Base-by-base conservation (phyloP, 2,888 invertebrate species). In the Rosalia funebris region DNA sequence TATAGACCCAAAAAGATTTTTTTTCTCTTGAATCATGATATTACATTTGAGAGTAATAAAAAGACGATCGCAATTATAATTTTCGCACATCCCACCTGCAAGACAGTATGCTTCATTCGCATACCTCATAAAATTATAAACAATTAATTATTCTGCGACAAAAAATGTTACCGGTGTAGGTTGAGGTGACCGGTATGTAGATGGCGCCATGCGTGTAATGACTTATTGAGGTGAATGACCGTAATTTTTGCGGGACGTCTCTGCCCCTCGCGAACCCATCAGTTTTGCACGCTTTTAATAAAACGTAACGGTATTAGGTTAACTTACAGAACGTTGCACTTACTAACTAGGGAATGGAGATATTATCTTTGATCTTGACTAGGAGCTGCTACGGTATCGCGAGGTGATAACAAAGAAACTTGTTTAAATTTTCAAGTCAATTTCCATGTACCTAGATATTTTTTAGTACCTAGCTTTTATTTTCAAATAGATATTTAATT, bases 271-370 rank as follows among this genome's bases (percentile, higher is more conserved):
- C 55, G 32, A 44, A 37, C 44, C 20, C 50, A 10, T 41, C 41
- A 32, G 36, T 32, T 57, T 32, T 47, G 62, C 59, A 59, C 59
- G 65, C 52, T 63, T 61, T 59, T 53, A 42, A 61, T 71, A n/a
- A n/a, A n/a, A n/a, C n/a, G n/a, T n/a, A 71, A 71, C 71, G 71
- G 70, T 72, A 71, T 69, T 63, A 65, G 65, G 63, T 60, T 68
- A 68, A 63, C 62, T 44, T 52, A 62, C 57, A 61, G 67, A 69
- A 65, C 66, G 65, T 65, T 69, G 71, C 68, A 70, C 68, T 67
- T 63, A 55, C 63, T 58, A 64, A 59, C 41, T 62, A 64, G 64
- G 62, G 63, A 66, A 66, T 42, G 57, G 54, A 60, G 44, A 57
- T 56, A 46, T 58, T 61, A 64, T 64, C 62, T 62, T 19, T 58